These are phyloP conservation scores for Psittacula cyanocephala DNA, from an alignment of 2,113 vertebrate species.

Conservation along the genomic window DNA sequence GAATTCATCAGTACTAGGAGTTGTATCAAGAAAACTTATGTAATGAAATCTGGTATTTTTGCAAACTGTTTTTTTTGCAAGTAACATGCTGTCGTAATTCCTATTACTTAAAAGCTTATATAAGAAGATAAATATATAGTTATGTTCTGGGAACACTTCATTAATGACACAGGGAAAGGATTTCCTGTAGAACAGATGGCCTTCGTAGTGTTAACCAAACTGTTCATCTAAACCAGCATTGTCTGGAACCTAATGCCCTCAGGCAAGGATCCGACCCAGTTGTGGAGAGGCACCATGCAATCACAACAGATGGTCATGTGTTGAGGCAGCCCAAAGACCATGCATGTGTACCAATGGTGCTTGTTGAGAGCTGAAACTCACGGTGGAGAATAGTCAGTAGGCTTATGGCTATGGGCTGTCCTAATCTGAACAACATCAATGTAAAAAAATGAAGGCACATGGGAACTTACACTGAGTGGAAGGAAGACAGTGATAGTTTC, in stretches of 20 bases:
- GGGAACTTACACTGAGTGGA: neutral
- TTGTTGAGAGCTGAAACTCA: neutral
- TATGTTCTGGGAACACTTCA: constrained; percentile 49
- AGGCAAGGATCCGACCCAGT: constrained; percentile 57
- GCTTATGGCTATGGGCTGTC: neutral
- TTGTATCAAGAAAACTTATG: neutral
- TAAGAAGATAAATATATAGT: constrained; percentile 4
- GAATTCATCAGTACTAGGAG: neutral
- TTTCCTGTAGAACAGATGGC: constrained; percentile 64
- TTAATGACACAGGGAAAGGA: constrained; percentile 46
- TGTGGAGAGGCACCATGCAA: constrained; percentile 42
- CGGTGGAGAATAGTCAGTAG: neutral
- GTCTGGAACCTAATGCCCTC: constrained; percentile 55
- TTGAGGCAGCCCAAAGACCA: neutral
- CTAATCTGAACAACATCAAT: neutral
- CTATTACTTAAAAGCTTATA: neutral
- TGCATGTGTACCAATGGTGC: neutral
- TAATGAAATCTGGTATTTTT: neutral
- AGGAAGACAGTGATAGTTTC: neutral
- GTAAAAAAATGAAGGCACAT: rapidly evolving
- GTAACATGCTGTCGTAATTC: neutral
- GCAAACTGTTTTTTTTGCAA: neutral
- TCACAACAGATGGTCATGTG: constrained; percentile 52
- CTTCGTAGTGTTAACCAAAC: constrained; percentile 39
- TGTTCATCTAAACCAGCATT: constrained; percentile 58